Evolutionary conservation across 1,140 invertebrate genomes (phyloP).

Genomic region (Dendroctonus ponderosae): DNA sequence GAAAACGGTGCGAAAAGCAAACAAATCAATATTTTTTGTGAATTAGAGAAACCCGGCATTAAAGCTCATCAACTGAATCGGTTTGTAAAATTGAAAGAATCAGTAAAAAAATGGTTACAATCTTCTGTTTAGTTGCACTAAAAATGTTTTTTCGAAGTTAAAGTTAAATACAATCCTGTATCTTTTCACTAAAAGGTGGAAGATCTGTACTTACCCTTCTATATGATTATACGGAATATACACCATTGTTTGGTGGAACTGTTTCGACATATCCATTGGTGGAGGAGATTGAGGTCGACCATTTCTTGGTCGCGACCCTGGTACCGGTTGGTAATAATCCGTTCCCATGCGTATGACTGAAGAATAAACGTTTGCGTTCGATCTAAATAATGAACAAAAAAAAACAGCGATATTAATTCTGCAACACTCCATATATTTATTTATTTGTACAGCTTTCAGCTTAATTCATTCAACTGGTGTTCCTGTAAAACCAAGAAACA

Average conservation of each 20-base stretch:
- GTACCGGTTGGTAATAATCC: constrained; percentile 54
- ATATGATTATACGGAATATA: constrained; percentile 69
- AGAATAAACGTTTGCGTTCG: constrained; percentile 41
- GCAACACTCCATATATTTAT: constrained; percentile 28
- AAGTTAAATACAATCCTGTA: not conserved
- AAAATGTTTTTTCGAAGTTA: not conserved
- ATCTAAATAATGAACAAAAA: constrained; percentile 14
- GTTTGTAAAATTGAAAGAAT: too few relatives aligned
- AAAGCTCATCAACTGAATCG: too few relatives aligned
- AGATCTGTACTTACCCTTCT: constrained; percentile 35
- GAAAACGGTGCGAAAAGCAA: too few relatives aligned
- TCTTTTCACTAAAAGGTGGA: not conserved
- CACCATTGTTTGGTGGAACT: constrained; percentile 70
- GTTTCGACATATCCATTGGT: constrained; percentile 56
- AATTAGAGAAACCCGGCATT: too few relatives aligned
- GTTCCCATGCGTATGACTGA: constrained; percentile 46
- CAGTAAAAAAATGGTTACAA: too few relatives aligned
- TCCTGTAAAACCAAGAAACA: not conserved
- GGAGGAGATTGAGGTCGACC: constrained; percentile 65
- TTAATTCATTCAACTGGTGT: not conserved
- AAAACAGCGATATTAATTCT: not conserved
- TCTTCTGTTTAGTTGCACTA: too few relatives aligned
- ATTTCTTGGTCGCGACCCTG: constrained; percentile 47
- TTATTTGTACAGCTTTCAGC: constrained; percentile 37
- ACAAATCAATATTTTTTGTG: too few relatives aligned